A percentile compares a stretch with the other conserved stretches of the same genome.
phyloP scores from a whole-genome alignment of 2,888 invertebrate genomes.

The Nebria brevicollis region DNA sequence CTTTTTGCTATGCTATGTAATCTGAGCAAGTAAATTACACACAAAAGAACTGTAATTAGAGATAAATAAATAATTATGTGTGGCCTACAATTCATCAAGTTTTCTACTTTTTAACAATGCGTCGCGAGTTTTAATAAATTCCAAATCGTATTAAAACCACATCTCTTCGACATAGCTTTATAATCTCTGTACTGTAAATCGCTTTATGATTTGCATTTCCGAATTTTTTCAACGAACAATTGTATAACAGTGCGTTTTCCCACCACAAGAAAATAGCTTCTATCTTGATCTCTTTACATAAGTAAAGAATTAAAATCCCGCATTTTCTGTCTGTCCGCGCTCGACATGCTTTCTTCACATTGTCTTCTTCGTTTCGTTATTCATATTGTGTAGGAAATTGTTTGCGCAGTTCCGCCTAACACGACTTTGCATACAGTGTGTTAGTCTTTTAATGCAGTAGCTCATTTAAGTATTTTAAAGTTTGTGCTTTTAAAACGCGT shows the following conservation, averaged over 20 bases:
- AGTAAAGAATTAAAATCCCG: conserved; percentile 16
- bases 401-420: conserved; percentile 3
- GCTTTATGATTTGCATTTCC: not conserved
- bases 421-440: conserved; percentile 10
- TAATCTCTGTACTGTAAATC: not conserved
- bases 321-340: not conserved
- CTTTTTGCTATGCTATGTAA: not conserved
- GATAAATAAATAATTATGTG: not conserved
- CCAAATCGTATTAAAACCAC: too few relatives aligned
- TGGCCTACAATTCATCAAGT: not conserved
- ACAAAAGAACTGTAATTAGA: not conserved
- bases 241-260: conserved; percentile 4
- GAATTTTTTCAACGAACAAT: not conserved
- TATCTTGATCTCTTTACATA: conserved; percentile 16
- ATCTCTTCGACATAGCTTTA: not conserved
- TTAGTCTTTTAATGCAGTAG: not conserved
- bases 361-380: conserved; percentile 11
- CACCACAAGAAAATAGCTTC: conserved; percentile 3
- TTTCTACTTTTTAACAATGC: not conserved
- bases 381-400: conserved; percentile 6
- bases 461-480: not conserved
- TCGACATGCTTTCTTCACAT: conserved; percentile 20
- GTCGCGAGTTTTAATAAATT: too few relatives aligned
- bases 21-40: not conserved
- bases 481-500: too few relatives aligned